Evolutionary conservation across 92 coral and sea anemone species (phyloP).

Genomic region (Umimayanthus chanpuru): DNA sequence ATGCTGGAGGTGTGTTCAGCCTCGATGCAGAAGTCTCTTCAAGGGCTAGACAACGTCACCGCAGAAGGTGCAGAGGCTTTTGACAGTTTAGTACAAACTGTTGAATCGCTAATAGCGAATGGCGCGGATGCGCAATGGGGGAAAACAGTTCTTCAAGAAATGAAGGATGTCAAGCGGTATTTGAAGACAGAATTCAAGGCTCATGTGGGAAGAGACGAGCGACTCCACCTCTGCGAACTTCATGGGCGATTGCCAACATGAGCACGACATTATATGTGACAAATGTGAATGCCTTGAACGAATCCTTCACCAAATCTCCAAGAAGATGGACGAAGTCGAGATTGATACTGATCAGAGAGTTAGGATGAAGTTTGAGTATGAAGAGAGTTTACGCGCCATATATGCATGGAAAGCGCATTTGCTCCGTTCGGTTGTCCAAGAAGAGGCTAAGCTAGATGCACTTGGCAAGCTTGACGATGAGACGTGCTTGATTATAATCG

Average conservation of each 20-base stretch:
- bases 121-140: slow-evolving; percentile 45
- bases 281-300: slow-evolving; percentile 2
- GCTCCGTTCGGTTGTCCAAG: slow-evolving; percentile 45
- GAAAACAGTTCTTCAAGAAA: background rate
- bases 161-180: too few relatives aligned
- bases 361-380: slow-evolving; percentile 46
- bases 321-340: too few relatives aligned
- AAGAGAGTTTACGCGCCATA: slow-evolving; percentile 34
- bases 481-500: slow-evolving; percentile 48
- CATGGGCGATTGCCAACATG: too few relatives aligned
- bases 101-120: slow-evolving; percentile 34
- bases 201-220: slow-evolving; percentile 63
- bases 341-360: too few relatives aligned
- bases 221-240: too few relatives aligned
- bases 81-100: slow-evolving; percentile 25
- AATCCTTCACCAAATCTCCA: too few relatives aligned
- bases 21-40: slow-evolving; percentile 47
- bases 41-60: slow-evolving; percentile 62
- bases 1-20: background rate
- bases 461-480: slow-evolving; percentile 42
- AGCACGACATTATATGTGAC: too few relatives aligned
- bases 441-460: slow-evolving; percentile 62
- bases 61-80: too few relatives aligned
- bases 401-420: slow-evolving; percentile 59
- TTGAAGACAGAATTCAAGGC: slow-evolving; percentile 66